Conservation (phyloP, 2,888 invertebrate genomes). For the Caenorhabditis becei region DNA sequence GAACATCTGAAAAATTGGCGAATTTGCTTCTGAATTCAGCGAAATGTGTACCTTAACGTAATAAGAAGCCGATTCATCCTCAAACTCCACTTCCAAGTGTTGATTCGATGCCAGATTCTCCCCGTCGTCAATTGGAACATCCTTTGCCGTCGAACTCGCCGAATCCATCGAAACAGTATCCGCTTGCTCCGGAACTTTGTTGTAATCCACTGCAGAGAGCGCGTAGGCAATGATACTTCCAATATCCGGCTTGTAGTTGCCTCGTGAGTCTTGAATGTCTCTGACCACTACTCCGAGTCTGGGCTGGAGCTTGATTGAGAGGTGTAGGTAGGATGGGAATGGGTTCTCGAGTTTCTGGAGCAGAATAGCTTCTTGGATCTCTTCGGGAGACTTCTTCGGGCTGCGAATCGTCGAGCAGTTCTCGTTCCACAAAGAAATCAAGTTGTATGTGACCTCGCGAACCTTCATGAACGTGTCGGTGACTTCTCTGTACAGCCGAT, state of each 20-base stretch:
- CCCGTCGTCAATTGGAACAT: constrained; percentile 23
- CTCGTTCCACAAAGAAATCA: constrained; percentile 75
- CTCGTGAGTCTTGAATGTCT: constrained; percentile 72
- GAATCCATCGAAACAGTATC: constrained; percentile 52
- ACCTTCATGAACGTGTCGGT: constrained; percentile 69
- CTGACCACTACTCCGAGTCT: constrained; percentile 74
- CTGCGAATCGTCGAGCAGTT: constrained; percentile 54
- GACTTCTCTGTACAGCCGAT: constrained; percentile 57
- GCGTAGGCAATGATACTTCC: constrained; percentile 88
- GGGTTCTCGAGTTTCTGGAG: constrained; percentile 70
- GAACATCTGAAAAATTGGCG: constrained; percentile 83
- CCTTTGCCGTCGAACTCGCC: constrained; percentile 24
- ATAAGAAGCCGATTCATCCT: constrained; percentile 88
- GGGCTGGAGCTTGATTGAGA: constrained; percentile 67
- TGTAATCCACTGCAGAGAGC: constrained; percentile 88
- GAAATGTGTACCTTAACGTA: constrained; percentile 88
- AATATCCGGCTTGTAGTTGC: constrained; percentile 77
- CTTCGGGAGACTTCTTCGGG: constrained; percentile 26
- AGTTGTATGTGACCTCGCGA: constrained; percentile 69
- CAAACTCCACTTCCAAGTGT: constrained; percentile 84
- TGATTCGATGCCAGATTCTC: constrained; percentile 53
- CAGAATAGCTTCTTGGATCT: constrained; percentile 26
- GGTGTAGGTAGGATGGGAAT: constrained; percentile 72
- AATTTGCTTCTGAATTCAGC: too few species aligned
- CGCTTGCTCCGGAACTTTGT: constrained; percentile 33